A percentile compares a stretch with the other conserved stretches of the same genome.
Evolutionary conservation across 2,888 invertebrate species (phyloP).

Genomic region (Rotaria macrura): DNA sequence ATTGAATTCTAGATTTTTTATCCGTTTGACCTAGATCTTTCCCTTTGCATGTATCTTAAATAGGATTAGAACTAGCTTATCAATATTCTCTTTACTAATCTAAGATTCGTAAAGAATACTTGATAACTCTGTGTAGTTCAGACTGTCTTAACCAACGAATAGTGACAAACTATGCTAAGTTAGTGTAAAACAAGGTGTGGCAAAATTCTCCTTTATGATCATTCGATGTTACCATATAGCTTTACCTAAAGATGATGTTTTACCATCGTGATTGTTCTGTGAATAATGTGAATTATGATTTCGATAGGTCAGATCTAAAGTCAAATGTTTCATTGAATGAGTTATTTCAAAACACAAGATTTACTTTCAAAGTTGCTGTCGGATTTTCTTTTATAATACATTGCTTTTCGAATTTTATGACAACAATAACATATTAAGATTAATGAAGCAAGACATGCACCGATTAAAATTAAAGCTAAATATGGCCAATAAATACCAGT

Average conservation of each 20-base stretch:
- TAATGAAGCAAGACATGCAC: not conserved
- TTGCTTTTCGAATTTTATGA: not conserved
- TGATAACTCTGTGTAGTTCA: too few relatives aligned
- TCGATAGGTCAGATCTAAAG: not conserved
- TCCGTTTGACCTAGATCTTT: too few relatives aligned
- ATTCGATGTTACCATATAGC: too few relatives aligned
- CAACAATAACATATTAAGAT: not conserved
- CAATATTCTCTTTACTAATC: too few relatives aligned
- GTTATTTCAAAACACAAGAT: not conserved
- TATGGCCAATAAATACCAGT: conserved; percentile 1
- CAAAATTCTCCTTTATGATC: too few relatives aligned
- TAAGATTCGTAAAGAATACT: too few relatives aligned
- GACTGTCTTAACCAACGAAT: too few relatives aligned
- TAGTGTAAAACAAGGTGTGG: too few relatives aligned
- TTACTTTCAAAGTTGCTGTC: not conserved
- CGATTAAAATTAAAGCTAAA: not conserved
- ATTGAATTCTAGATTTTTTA: too few relatives aligned
- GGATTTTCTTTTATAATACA: not conserved
- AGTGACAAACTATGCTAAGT: too few relatives aligned
- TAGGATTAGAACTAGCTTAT: too few relatives aligned
- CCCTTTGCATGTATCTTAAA: too few relatives aligned
- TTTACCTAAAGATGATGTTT: not conserved
- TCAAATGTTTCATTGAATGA: not conserved
- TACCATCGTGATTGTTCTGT: not conserved
- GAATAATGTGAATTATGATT: not conserved